Percentiles rank a stretch among this genome's conserved stretches.
Conservation (phyloP, 1,140 invertebrate species). For the Batillaria attramentaria region DNA sequence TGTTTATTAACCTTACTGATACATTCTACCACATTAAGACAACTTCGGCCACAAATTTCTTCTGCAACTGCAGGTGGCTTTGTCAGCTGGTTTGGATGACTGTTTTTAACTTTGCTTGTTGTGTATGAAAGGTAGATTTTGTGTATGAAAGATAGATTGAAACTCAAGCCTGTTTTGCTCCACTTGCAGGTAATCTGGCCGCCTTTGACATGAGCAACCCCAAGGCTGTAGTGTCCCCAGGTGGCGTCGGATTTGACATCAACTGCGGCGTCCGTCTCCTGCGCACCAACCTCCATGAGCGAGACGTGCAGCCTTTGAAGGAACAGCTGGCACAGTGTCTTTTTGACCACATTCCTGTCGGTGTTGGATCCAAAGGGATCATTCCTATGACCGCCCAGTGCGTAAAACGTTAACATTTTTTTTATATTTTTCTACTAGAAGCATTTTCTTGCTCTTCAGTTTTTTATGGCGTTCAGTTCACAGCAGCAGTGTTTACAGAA, state of each 20-base stretch:
- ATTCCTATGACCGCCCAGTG: conserved; percentile 96
- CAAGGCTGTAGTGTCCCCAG: conserved; percentile 95
- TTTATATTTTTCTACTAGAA: not conserved
- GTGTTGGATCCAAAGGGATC: conserved; percentile 97
- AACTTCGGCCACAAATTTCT: too few species aligned
- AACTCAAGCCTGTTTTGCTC: not conserved
- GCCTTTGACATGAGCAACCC: conserved; percentile 98
- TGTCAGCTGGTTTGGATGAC: too few species aligned
- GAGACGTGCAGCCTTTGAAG: conserved; percentile 96
- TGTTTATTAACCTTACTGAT: too few species aligned
- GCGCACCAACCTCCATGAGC: conserved; percentile 95
- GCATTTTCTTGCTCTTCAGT: too few species aligned
- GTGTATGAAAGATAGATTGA: not conserved
- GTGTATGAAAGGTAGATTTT: too few species aligned
- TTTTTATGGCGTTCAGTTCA: too few species aligned
- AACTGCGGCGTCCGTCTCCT: conserved; percentile 98
- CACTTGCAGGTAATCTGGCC: conserved; percentile 92
- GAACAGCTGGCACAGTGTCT: conserved; percentile 98
- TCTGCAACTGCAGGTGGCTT: too few species aligned
- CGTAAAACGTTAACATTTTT: conserved; percentile 38
- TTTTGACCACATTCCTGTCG: conserved; percentile 99
- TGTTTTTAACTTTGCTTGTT: too few species aligned
- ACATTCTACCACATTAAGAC: too few species aligned
- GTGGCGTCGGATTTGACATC: conserved; percentile 99
- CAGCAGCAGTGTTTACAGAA: too few species aligned